Evolutionary conservation across 2,888 invertebrate species (phyloP), one percentile per base, ranked within the genome.

Genomic region (Cantharis rustica): DNA sequence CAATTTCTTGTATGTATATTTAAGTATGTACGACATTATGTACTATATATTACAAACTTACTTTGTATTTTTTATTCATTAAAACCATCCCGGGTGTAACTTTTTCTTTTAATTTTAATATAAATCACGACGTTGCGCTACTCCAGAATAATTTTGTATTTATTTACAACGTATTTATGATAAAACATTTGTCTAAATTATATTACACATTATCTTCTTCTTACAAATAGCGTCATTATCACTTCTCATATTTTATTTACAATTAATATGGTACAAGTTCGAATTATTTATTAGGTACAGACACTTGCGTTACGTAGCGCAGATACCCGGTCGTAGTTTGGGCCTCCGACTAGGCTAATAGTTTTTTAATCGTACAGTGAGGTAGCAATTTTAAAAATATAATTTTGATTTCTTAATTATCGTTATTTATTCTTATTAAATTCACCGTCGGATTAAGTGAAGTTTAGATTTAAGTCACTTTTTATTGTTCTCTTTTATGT

Each of bases 31-130:
- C 85, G 86, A 86, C 86, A 86, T 84, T 85, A 83, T 85, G 83
- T 85, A 85, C 86, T 87, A 84, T 86, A 86, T 80, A 79, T 81
- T 80, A 81, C 86, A 86, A 87, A 86, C 86, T 86, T 86, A 86
- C 84, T 85, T 83, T 84, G 83, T 85, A 85, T 84, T 84, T 86
- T 66, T 84, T 86, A 82, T 84, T 85, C 82, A 85, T 84, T 84
- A 83, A 84, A 85, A 86, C 86, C 86, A 86, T 86, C 85, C 85
- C 87, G 87, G 78, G 84, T 85, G 85, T 82, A 85, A 82, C 81
- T 82, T 81, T 80, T 79, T 78, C 77, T 79, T 71, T 77, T 75
- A 78, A 73, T 80, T 82, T 82, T 82, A 80, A 80, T 83, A 82
- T 82, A 83, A 83, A 83, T 83, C 82, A 84, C 82, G 82, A 82